Evolutionary conservation across 2,888 invertebrate species (phyloP), one percentile per base, ranked within the genome.

Genomic region (Megaustenia siamemsis): DNA sequence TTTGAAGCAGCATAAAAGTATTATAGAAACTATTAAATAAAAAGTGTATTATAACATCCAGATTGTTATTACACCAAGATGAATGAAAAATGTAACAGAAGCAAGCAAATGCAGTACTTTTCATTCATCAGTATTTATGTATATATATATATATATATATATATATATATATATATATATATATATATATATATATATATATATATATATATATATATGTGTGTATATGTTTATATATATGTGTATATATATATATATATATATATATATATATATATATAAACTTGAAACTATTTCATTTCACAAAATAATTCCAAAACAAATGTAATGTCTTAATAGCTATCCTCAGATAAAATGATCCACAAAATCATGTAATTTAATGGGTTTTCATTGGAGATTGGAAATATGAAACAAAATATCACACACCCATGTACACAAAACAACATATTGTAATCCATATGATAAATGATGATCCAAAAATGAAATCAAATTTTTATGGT

Each of bases 111-210:
- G n/a, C n/a, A n/a, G n/a, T n/a, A n/a, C n/a, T n/a, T n/a, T n/a
- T n/a, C n/a, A n/a, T n/a, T n/a, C 21, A 8, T n/a, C 28, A n/a
- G 28, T n/a, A 56, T 56, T 56, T 56, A 4, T 56, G 12, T 21
- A 8, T 15, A 15, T 4, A 21, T 10, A 40, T 38, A 73, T 73
- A 73, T 73, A 73, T 73, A 73, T 73, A 73, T 73, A 73, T 73
- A 73, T 73, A 73, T 43, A 73, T 73, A 73, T 73, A 73, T 73
- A 73, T 73, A 73, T 73, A 73, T 73, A 73, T 73, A 73, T 73
- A 73, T 73, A 73, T 73, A 73, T 73, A 73, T 73, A 73, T 40
- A 73, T 40, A 71, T 71, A 71, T 71, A 71, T 71, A 71, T 71
- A 71, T 32, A 71, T 32, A 71, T 32, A 71, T 71, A 71, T 32